These are phyloP conservation scores for Argyrosomus regius DNA, from an alignment of 2,797 vertebrate genomes.

Conservation along the genomic window DNA sequence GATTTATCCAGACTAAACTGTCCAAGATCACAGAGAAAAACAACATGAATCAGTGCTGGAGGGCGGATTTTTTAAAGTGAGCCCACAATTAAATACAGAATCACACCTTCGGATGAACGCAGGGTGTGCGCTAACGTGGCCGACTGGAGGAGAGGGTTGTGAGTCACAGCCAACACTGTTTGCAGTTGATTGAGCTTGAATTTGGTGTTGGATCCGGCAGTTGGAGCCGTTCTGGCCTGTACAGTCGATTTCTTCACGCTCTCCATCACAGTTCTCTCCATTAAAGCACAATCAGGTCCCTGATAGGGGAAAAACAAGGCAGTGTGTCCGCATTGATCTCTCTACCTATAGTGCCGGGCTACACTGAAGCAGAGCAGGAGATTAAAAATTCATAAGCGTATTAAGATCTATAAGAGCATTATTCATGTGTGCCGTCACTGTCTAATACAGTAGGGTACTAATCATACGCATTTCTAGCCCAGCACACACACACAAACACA, in stretches of 20 bases:
- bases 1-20: conserved; percentile 65
- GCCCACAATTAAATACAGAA: conserved; percentile 33
- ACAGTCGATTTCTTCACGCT: conserved; percentile 48
- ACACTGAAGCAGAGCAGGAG: conserved; percentile 65
- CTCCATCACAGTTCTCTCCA: conserved; percentile 50
- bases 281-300: conserved; percentile 72
- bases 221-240: conserved; percentile 45
- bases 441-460: conserved; percentile 73
- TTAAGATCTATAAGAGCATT: conserved; percentile 84
- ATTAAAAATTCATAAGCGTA: conserved; percentile 86
- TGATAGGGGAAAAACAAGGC: conserved; percentile 41
- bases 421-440: conserved; percentile 74
- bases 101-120: conserved; percentile 37
- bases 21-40: conserved; percentile 54
- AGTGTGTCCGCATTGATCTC: conserved; percentile 71
- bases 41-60: conserved; percentile 33
- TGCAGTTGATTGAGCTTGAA: conserved; percentile 46
- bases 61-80: conserved; percentile 40
- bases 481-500: conserved; percentile 39
- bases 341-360: conserved; percentile 69
- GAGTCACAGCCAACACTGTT: conserved; percentile 39
- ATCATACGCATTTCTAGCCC: conserved; percentile 67
- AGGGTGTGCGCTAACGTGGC: neutral
- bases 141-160: conserved; percentile 3
- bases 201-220: conserved; percentile 56